Percentiles rank a stretch among this genome's conserved stretches.
Conservation (phyloP, 2,113 vertebrate species). For the Thamnaconus septentrionalis region DNA sequence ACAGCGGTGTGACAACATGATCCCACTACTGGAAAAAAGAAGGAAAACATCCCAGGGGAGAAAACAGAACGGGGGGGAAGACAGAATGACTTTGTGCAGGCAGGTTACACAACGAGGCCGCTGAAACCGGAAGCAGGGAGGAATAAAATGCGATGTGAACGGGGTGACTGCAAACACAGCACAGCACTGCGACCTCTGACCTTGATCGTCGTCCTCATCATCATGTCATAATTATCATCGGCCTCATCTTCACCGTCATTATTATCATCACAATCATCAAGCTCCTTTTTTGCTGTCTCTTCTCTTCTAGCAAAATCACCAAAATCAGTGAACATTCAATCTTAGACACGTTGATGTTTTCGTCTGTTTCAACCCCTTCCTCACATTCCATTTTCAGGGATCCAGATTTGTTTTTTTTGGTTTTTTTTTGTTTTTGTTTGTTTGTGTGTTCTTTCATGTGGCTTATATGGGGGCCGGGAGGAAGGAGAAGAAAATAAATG, state of each 20-base stretch:
- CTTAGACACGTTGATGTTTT: slow-evolving; percentile 2
- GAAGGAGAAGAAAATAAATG: neutral
- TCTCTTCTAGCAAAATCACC: slow-evolving; percentile 27
- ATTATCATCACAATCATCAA: no score
- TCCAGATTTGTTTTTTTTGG: neutral
- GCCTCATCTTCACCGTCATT: no score
- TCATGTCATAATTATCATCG: no score
- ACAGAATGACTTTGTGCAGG: slow-evolving; percentile 1
- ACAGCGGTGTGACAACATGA: slow-evolving; percentile 43
- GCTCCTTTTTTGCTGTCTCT: no score
- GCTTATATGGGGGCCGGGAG: no score
- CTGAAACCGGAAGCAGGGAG: no score
- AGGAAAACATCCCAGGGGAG: slow-evolving; percentile 35
- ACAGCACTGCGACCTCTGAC: no score
- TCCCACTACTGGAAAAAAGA: slow-evolving; percentile 1
- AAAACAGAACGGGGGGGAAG: slow-evolving; percentile 5
- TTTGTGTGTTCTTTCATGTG: no score
- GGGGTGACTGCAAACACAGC: no score
- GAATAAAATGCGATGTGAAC: no score
- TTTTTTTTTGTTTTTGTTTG: neutral
- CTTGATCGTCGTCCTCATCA: no score
- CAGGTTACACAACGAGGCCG: no score
- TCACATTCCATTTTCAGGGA: neutral
- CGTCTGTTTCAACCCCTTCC: neutral
- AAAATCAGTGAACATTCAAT: slow-evolving; percentile 12